A percentile compares a stretch with the other conserved stretches of the same genome.
Conservation (phyloP, 1,140 invertebrate species). For the Saccostrea cuccullata region DNA sequence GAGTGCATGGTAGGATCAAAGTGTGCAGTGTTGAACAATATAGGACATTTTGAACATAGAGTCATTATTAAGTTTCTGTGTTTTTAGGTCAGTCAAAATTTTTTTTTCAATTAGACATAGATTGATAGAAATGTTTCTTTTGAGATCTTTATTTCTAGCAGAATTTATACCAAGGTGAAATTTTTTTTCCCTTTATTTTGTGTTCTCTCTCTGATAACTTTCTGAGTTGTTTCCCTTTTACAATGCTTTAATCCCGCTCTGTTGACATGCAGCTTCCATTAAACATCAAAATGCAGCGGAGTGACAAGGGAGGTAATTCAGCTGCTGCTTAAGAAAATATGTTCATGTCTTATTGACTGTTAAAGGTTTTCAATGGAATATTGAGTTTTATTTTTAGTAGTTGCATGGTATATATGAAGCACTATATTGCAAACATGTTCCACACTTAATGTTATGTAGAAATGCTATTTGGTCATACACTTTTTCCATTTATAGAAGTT, state of each 20-base stretch:
- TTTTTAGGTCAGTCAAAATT: neutral
- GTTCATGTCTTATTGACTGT: neutral
- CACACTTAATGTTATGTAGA: too few species aligned
- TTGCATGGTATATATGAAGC: neutral
- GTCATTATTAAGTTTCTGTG: neutral
- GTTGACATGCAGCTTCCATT: slow-evolving; percentile 24
- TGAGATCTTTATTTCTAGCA: neutral
- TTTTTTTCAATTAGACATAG: neutral
- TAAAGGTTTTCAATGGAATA: neutral
- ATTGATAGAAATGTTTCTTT: neutral
- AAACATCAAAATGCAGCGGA: neutral
- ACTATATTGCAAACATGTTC: neutral
- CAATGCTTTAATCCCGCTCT: neutral
- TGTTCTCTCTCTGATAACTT: too few species aligned
- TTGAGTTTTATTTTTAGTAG: neutral
- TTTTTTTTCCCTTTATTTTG: too few species aligned
- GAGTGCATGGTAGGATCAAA: neutral
- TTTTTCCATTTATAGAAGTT: too few species aligned
- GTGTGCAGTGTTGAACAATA: neutral
- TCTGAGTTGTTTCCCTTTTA: neutral
- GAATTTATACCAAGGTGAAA: neutral
- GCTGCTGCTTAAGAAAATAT: neutral
- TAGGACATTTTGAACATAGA: too few species aligned
- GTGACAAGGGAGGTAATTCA: slow-evolving; percentile 34
- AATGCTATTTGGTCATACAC: too few species aligned